These are phyloP conservation scores for Sphinx pinastri DNA, from an alignment of 2,888 invertebrate genomes.

Conservation along the genomic window DNA sequence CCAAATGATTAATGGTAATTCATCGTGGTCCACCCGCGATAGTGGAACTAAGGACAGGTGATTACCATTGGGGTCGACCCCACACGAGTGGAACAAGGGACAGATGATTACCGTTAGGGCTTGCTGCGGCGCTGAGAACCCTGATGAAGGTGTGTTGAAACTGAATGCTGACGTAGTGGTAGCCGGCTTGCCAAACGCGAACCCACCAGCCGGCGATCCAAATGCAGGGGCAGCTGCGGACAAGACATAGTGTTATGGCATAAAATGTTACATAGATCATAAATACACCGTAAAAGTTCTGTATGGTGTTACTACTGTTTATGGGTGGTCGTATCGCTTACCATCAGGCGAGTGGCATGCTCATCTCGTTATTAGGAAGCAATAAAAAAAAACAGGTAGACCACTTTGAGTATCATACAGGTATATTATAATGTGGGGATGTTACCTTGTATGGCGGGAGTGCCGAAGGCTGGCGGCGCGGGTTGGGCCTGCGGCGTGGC, in stretches of 20 bases:
- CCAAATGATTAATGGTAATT: too few species aligned
- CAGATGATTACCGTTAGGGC: constrained; percentile 47
- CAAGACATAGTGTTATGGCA: not conserved
- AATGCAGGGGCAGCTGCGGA: constrained; percentile 37
- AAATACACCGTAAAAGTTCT: too few species aligned
- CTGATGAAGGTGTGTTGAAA: constrained; percentile 64
- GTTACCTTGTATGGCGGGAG: constrained; percentile 56
- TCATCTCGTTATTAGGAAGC: too few species aligned
- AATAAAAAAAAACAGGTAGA: too few species aligned
- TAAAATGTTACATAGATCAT: too few species aligned
- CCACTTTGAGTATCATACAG: not conserved
- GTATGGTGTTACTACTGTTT: too few species aligned
- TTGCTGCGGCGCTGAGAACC: constrained; percentile 61
- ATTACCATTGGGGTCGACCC: too few species aligned
- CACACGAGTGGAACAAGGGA: not conserved
- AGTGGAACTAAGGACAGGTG: too few species aligned
- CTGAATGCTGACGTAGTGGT: constrained; percentile 47
- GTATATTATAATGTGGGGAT: not conserved
- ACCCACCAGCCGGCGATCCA: constrained; percentile 48
- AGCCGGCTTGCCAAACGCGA: constrained; percentile 53
- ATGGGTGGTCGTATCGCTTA: too few species aligned
- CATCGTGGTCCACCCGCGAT: too few species aligned
- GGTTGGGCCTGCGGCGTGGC: constrained; percentile 46
- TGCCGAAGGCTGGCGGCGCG: constrained; percentile 63
- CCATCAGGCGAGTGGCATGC: too few species aligned